These are phyloP conservation scores for Odontocerum albicorne DNA, from an alignment of 2,888 invertebrate genomes.

Conservation along the genomic window DNA sequence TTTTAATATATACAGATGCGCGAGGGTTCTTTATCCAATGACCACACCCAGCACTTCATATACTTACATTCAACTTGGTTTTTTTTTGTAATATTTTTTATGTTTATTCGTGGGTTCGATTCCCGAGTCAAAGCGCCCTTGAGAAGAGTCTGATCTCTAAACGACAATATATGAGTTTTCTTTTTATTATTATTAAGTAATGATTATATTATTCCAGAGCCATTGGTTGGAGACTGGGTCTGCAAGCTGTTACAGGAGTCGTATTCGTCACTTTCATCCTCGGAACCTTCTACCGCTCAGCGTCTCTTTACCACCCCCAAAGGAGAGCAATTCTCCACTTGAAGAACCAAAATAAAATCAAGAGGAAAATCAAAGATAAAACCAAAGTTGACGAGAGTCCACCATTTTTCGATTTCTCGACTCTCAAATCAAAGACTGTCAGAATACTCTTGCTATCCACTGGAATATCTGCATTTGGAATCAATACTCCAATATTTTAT, in stretches of 20 bases:
- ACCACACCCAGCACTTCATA: no score
- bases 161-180: no score
- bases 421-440: constrained; percentile 81
- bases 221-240: constrained; percentile 79
- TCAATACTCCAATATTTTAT: constrained; percentile 84
- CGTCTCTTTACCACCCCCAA: constrained; percentile 86
- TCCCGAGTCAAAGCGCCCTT: no score
- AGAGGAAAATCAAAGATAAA: constrained; percentile 79
- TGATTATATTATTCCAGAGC: no score
- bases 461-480: constrained; percentile 78
- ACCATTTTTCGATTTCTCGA: constrained; percentile 85
- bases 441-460: constrained; percentile 80
- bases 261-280: constrained; percentile 82
- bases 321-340: constrained; percentile 83
- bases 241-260: constrained; percentile 84
- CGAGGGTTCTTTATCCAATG: no score
- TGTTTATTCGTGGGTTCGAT: no score
- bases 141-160: no score
- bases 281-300: constrained; percentile 85
- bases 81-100: no score
- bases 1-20: no score
- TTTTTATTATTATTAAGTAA: no score
- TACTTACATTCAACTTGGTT: no score
- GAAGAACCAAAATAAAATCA: constrained; percentile 75
- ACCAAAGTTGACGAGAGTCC: constrained; percentile 76